A percentile compares a stretch with the other conserved stretches of the same genome.
These are phyloP conservation scores for Zaprionus obscuricornis DNA, from an alignment of 2,888 invertebrate genomes.

Conservation along the genomic window DNA sequence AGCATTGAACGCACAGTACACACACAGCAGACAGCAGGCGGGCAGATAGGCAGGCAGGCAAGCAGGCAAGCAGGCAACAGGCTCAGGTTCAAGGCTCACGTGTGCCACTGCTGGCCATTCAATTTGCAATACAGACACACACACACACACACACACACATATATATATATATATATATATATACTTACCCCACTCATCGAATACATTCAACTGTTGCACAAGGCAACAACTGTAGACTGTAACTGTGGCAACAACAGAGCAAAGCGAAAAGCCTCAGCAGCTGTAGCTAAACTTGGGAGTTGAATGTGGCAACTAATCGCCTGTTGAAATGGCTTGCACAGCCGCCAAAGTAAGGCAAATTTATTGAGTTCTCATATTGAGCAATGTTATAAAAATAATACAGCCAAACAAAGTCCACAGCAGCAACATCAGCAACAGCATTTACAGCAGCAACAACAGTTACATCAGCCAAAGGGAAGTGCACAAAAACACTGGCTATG, in stretches of 20 bases:
- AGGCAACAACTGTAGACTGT: background rate
- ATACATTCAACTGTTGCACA: constrained; percentile 68
- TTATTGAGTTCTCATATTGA: constrained; percentile 77
- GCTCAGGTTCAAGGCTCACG: constrained; percentile 28
- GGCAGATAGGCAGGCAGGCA: too few relatives aligned
- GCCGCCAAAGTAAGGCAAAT: constrained; percentile 60
- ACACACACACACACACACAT: too few relatives aligned
- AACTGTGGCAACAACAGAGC: constrained; percentile 8
- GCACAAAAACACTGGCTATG: too few relatives aligned
- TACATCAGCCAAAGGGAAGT: constrained; percentile 10
- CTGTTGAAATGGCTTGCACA: constrained; percentile 68
- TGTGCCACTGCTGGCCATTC: constrained; percentile 44
- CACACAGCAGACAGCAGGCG: constrained; percentile 37
- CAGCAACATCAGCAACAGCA: too few relatives aligned
- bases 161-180: too few relatives aligned
- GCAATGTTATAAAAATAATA: constrained; percentile 72
- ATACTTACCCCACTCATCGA: too few relatives aligned
- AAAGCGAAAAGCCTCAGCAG: constrained; percentile 16
- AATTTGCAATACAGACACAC: constrained; percentile 40
- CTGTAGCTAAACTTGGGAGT: background rate
- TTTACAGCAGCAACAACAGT: constrained; percentile 28
- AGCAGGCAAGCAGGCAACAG: constrained; percentile 9
- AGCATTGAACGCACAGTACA: constrained; percentile 1
- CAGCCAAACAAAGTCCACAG: constrained; percentile 42
- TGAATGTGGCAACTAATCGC: constrained; percentile 70